These are phyloP conservation scores for Argyrosomus regius DNA, from an alignment of 2,797 vertebrate genomes.

Conservation along the genomic window DNA sequence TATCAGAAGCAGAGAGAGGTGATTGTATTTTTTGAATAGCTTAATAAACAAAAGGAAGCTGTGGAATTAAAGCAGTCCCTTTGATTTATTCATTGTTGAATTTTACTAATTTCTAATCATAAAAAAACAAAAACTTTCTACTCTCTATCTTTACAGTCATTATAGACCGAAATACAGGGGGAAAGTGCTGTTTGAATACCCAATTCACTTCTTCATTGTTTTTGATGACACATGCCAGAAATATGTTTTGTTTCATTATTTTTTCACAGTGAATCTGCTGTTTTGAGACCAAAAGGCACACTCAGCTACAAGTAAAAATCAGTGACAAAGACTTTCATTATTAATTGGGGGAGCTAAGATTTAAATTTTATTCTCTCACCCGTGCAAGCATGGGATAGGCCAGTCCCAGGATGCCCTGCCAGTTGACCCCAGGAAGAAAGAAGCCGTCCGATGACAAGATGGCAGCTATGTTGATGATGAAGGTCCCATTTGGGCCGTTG, in stretches of 20 bases:
- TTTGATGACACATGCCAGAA: too few relatives aligned
- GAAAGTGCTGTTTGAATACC: too few relatives aligned
- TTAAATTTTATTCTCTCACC: constrained; percentile 80
- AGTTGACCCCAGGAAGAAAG: constrained; percentile 93
- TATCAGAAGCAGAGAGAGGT: not conserved
- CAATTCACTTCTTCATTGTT: too few relatives aligned
- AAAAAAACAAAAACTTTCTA: not conserved
- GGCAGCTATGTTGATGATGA: constrained; percentile 90
- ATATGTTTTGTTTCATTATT: not conserved
- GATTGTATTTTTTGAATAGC: not conserved
- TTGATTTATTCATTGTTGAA: not conserved
- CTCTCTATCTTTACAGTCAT: not conserved
- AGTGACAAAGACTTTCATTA: not conserved
- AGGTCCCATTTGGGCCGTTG: constrained; percentile 87
- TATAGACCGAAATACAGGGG: not conserved
- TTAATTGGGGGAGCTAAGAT: not conserved
- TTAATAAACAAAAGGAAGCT: not conserved
- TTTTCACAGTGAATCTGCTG: not conserved
- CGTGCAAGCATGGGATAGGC: constrained; percentile 92
- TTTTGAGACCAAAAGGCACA: not conserved
- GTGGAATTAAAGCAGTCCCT: not conserved
- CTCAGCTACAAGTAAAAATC: not conserved
- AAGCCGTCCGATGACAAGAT: constrained; percentile 94
- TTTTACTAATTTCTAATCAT: not conserved
- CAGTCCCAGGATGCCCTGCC: constrained; percentile 97